Base-by-base conservation (phyloP, 2,797 vertebrate species). In the Peromyscus nudipes region DNA sequence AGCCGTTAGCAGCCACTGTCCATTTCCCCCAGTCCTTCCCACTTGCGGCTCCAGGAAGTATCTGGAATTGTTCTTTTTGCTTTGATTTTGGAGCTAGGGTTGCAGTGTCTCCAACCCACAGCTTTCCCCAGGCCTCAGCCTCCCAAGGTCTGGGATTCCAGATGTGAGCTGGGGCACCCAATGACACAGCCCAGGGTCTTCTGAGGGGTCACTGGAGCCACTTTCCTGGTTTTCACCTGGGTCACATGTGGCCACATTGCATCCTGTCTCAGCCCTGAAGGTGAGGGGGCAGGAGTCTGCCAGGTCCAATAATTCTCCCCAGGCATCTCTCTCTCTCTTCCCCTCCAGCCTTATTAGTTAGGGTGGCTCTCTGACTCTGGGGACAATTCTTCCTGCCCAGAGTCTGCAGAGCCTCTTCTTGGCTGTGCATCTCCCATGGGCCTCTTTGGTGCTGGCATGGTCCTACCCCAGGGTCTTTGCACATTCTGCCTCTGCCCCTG, bases 391-490 rank as follows among this genome's bases (percentile, higher is more conserved):
- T 65, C 27, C 6, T 10, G 8, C 43, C n/a, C 0, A 19, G 57
- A 27, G 64, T 25, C 85, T 83, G 17, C 90, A 4, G 11, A 64
- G 52, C 0, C 62, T 55, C 17, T 12, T n/a, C 73, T 10, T 57
- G 43, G 29, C 34, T 25, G 1, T 16, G 27, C 49, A 12, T 49
- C 76, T 93, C 80, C 40, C 1, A 6, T 25, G 65, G 23, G 29
- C 92, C 76, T 80, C 69, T 46, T n/a, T 34, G n/a, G 25, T 7
- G 40, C 55, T 16, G 23, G 46, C 34, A 1, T 2, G 0, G 1
- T 62, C 46, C 94, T 37, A 23, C 82, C 60, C 10, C 88, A 83
- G 88, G 88, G n/a, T 57, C 91, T 96, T 81, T 92, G 92, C 64
- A 88, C 37, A 3, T 87, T 34, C 89, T 40, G 31, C 46, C 46